Percentiles rank a stretch among this genome's conserved stretches.
These are phyloP conservation scores for Cheirogaleus medius DNA, from an alignment of 2,113 vertebrate species.

Conservation along the genomic window DNA sequence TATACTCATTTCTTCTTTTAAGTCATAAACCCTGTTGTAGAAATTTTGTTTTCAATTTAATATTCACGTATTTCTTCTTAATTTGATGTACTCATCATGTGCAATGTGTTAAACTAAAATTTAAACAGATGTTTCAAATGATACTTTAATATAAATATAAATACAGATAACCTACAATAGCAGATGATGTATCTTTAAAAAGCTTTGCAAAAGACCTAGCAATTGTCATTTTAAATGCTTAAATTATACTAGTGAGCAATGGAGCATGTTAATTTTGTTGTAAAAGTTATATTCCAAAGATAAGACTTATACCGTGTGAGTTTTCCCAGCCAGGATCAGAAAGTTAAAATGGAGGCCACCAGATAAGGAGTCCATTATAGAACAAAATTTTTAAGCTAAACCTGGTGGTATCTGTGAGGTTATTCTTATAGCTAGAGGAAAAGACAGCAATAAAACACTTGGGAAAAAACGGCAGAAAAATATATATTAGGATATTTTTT, in stretches of 20 bases:
- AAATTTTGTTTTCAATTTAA: slow-evolving; percentile 7
- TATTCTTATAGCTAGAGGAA: neutral
- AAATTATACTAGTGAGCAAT: neutral
- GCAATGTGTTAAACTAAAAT: neutral
- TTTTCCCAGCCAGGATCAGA: neutral
- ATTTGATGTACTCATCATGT: neutral
- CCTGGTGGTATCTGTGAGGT: neutral
- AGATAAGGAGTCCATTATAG: neutral
- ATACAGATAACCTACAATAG: neutral
- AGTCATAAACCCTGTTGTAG: neutral
- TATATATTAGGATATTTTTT: neutral
- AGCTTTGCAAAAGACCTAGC: neutral
- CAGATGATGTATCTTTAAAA: neutral
- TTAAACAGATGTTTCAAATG: neutral
- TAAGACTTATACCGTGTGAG: neutral
- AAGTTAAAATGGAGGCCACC: neutral
- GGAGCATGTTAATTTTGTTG: neutral
- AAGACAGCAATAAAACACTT: neutral
- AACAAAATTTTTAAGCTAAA: neutral
- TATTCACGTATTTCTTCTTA: neutral
- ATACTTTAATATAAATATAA: neutral
- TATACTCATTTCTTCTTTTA: neutral
- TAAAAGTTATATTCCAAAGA: neutral
- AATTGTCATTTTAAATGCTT: neutral
- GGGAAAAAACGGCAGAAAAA: slow-evolving; percentile 19